Evolutionary conservation across 2,113 vertebrate species (phyloP).

Genomic region (Mixornis gularis): DNA sequence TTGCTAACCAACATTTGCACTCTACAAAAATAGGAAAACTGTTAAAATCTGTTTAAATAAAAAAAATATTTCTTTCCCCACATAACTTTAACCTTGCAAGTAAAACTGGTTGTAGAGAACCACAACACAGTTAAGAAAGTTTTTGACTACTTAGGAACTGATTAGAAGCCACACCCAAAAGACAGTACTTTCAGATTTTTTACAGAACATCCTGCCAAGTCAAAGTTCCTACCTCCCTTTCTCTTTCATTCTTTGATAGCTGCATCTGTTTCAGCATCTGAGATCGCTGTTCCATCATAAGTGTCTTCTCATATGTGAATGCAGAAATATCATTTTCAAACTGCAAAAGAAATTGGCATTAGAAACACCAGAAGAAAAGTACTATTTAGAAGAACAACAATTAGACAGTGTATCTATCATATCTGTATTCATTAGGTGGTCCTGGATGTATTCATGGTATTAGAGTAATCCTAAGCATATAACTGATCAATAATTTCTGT

Average conservation of each 20-base stretch:
- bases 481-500: background rate
- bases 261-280: conserved; percentile 98
- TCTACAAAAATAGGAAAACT: background rate
- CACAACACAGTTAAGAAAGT: background rate
- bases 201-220: background rate
- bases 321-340: conserved; percentile 96
- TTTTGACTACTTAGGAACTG: background rate
- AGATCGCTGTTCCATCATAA: conserved; percentile 95
- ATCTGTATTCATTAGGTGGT: background rate
- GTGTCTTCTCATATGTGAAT: conserved; percentile 94
- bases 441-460: background rate
- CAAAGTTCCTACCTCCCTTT: conserved; percentile 81
- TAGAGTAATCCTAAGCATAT: background rate
- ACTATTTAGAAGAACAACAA: background rate
- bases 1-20: background rate
- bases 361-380: background rate
- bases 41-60: background rate
- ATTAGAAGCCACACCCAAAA: background rate
- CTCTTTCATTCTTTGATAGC: conserved; percentile 87
- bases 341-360: conserved; percentile 51
- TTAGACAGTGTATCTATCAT: background rate
- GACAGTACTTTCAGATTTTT: background rate
- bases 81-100: background rate
- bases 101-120: background rate
- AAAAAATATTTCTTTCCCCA: background rate